These are phyloP conservation scores for Junonia oenone DNA, from an alignment of 2,888 invertebrate genomes.

Conservation along the genomic window DNA sequence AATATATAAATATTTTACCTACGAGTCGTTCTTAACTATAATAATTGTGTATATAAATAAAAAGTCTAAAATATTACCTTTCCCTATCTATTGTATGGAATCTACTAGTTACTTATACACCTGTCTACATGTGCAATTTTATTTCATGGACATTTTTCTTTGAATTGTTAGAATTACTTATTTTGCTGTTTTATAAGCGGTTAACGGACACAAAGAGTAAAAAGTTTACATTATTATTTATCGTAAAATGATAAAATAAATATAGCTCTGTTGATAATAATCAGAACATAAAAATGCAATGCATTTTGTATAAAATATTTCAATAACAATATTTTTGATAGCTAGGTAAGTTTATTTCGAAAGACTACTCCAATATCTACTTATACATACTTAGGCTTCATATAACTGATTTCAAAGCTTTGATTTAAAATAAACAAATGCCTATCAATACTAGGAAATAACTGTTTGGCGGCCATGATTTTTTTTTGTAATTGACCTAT, in stretches of 20 bases:
- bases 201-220: slow-evolving; percentile 11
- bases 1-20: slow-evolving; percentile 6
- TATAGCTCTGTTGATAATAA: neutral
- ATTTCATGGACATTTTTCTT: slow-evolving; percentile 20
- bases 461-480: neutral
- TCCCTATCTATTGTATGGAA: slow-evolving; percentile 29
- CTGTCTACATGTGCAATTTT: slow-evolving; percentile 29
- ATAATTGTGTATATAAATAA: slow-evolving; percentile 13
- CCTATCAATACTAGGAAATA: neutral
- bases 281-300: too few relatives aligned
- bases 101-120: slow-evolving; percentile 27
- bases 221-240: neutral
- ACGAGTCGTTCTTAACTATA: neutral
- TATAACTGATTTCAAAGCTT: too few relatives aligned
- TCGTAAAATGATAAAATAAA: neutral
- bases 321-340: too few relatives aligned
- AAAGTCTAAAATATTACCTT: slow-evolving; percentile 30
- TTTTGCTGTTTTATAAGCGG: slow-evolving; percentile 12
- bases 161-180: slow-evolving; percentile 24
- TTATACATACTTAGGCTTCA: too few relatives aligned
- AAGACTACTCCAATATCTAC: too few relatives aligned
- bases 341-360: too few relatives aligned
- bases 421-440: too few relatives aligned
- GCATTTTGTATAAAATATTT: too few relatives aligned
- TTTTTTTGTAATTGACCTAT: neutral